Evolutionary conservation across 2,797 vertebrate genomes (phyloP).

Genomic region (Numenius phaeopus): DNA sequence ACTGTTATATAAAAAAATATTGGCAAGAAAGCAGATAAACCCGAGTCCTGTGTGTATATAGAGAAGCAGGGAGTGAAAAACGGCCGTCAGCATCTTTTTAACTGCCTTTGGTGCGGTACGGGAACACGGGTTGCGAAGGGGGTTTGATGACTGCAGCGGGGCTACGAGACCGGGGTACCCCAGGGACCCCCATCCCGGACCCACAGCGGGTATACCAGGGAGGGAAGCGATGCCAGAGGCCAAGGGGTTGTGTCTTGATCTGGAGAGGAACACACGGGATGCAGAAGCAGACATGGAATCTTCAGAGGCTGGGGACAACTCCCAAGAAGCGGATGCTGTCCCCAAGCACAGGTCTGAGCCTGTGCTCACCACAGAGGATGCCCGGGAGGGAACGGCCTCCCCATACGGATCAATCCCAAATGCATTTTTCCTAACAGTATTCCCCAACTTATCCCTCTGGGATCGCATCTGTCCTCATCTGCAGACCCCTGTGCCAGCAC

Average conservation of each 20-base stretch:
- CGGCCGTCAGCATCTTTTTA: slow-evolving; percentile 47
- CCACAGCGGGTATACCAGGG: accelerated
- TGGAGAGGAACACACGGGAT: accelerated
- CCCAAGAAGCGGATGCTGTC: background rate
- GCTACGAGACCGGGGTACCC: background rate
- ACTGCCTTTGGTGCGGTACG: background rate
- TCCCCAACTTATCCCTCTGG: background rate
- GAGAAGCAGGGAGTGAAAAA: slow-evolving; percentile 63
- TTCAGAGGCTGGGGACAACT: background rate
- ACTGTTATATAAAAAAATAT: slow-evolving; percentile 65
- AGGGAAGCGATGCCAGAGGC: accelerated
- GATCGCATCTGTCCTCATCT: background rate
- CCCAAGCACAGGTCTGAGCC: background rate
- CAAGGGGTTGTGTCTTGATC: background rate
- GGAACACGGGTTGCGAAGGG: accelerated
- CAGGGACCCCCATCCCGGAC: accelerated
- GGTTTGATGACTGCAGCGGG: background rate
- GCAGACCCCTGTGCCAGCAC: background rate
- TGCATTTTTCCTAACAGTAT: background rate
- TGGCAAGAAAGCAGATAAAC: slow-evolving; percentile 62
- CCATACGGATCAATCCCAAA: background rate
- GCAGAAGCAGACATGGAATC: background rate
- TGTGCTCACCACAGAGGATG: background rate
- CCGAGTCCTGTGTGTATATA: slow-evolving; percentile 30
- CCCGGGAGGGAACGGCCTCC: background rate